Evolutionary conservation across 2,113 vertebrate genomes (phyloP).

Genomic region (Grammomys surdaster): DNA sequence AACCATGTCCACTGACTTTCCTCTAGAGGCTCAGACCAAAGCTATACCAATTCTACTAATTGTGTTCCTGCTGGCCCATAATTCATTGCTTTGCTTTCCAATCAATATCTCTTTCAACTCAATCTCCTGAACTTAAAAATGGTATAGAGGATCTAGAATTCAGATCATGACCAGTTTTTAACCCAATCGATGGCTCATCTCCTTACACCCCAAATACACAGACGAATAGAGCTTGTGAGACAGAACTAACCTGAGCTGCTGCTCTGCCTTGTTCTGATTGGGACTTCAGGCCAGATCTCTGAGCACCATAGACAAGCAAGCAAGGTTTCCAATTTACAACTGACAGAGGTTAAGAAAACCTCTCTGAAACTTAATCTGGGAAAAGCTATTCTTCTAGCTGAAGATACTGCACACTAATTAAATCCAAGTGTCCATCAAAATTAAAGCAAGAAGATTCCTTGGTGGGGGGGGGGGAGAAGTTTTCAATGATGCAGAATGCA

Average conservation of each 20-base stretch:
- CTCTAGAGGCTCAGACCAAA: neutral
- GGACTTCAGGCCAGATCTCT: constrained; percentile 17
- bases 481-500: neutral
- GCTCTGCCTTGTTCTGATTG: constrained; percentile 15
- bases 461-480: neutral
- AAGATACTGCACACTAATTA: constrained; percentile 52
- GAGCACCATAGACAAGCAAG: constrained; percentile 3
- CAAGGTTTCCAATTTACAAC: constrained; percentile 33
- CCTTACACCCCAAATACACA: neutral
- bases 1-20: neutral
- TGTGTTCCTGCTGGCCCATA: neutral
- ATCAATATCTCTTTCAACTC: constrained; percentile 41
- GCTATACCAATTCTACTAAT: constrained; percentile 29
- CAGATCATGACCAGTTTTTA: neutral
- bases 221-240: neutral
- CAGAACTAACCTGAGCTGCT: neutral
- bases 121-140: constrained; percentile 48
- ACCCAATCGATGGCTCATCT: neutral
- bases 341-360: constrained; percentile 40
- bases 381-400: constrained; percentile 40
- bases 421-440: constrained; percentile 42
- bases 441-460: constrained; percentile 60
- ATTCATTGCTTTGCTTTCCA: constrained; percentile 14
- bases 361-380: constrained; percentile 46
- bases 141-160: neutral